Percentiles rank a stretch among this genome's conserved stretches.
These are phyloP conservation scores for Lonchura striata DNA, from an alignment of 2,113 vertebrate genomes.

Conservation along the genomic window DNA sequence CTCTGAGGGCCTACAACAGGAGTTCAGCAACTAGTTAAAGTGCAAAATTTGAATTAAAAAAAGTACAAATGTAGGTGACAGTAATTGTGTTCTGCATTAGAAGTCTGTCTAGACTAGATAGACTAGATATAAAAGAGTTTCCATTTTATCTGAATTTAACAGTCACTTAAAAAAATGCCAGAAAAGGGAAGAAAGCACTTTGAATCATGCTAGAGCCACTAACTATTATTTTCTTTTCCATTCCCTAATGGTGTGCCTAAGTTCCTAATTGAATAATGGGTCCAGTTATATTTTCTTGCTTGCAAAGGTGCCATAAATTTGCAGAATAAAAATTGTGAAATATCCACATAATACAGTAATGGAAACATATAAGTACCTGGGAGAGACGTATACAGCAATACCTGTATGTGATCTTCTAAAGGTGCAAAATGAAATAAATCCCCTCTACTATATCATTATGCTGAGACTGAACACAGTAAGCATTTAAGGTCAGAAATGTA, in stretches of 20 bases:
- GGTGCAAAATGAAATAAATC: background rate
- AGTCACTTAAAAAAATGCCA: background rate
- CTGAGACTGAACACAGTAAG: background rate
- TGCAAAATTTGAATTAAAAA: constrained; percentile 5
- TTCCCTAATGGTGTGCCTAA: background rate
- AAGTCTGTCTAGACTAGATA: background rate
- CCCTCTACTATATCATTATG: background rate
- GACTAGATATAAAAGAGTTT: background rate
- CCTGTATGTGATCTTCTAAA: background rate
- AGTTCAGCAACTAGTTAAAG: background rate
- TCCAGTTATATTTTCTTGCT: background rate
- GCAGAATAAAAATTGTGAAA: background rate
- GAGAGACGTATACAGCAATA: background rate
- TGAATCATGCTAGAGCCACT: background rate
- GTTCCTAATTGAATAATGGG: background rate
- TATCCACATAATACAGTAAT: background rate
- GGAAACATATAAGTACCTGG: background rate
- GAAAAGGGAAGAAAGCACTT: background rate
- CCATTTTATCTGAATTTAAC: background rate
- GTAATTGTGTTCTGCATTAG: background rate
- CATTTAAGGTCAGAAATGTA: background rate
- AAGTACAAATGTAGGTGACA: background rate
- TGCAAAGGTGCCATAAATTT: background rate
- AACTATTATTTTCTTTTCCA: background rate
- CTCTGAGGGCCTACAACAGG: background rate